Base-by-base conservation (phyloP, 2,888 invertebrate genomes). In the Monochamus alternatus region DNA sequence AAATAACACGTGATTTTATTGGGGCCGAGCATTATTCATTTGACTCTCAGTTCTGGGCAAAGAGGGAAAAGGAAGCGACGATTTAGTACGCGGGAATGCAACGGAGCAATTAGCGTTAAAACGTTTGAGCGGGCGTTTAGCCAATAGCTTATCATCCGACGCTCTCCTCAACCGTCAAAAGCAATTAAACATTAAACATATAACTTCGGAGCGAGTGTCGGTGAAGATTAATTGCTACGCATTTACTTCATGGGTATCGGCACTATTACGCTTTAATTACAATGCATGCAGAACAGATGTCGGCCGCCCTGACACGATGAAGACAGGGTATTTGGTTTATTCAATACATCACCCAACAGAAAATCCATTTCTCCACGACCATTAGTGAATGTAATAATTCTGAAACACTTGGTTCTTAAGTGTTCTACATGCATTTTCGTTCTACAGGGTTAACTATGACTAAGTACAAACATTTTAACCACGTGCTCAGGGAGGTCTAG, bases 171-270 rank as follows among this genome's bases (percentile, higher is more conserved):
- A 64, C 76, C 76, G 78, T 80, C 79, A 74, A 65, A 74, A 73
- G 72, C 73, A 76, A 80, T 80, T 78, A 78, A 80, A 78, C 71
- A 67, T 44, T 67, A 68, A 77, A 78, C 76, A 77, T 74, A 77
- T 74, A 72, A 74, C 51, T 32, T 58, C 55, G n/a, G 58, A 68
- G 64, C 68, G 51, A 58, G 63, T 60, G 68, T 68, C 67, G 64
- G 72, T 67, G n/a, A 30, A 60, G 73, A 75, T 75, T 75, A 72
- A 75, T 75, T 73, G 62, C 68, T 64, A 51, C 60, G 63, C 72
- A 43, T 74, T 75, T 73, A 73, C 58, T 76, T 67, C 51, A 66
- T 70, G 58, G 60, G 75, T 65, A 75, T 73, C 65, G 59, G 68
- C 73, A 75, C 71, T 63, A 79, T 77, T 77, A 74, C 62, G 52